Conservation (phyloP, 2,888 invertebrate species). For the Clusia tigrina region DNA sequence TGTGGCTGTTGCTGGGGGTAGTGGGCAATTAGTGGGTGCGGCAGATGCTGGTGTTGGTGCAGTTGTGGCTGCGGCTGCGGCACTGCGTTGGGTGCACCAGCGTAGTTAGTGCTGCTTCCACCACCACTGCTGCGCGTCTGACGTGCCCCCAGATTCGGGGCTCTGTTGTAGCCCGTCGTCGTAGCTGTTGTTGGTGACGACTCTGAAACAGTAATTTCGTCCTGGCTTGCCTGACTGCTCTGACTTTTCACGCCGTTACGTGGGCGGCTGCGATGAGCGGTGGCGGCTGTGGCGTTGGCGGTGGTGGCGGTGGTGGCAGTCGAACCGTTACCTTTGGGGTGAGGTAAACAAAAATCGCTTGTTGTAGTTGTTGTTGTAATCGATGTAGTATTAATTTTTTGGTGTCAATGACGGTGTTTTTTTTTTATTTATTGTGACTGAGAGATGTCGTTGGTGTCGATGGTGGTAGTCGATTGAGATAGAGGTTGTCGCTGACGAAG, state of each 20-base stretch:
- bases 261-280: conserved; percentile 33
- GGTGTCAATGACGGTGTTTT: conserved; percentile 40
- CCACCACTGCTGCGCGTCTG: conserved; percentile 53
- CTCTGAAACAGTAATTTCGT: conserved; percentile 36
- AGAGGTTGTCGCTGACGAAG: conserved; percentile 14
- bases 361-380: conserved; percentile 34
- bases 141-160: conserved; percentile 62
- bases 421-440: conserved; percentile 7
- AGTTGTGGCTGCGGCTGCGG: conserved; percentile 24
- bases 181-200: conserved; percentile 49
- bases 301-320: conserved; percentile 35
- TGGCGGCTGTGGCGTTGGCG: conserved; percentile 29
- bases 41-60: conserved; percentile 53
- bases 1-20: conserved; percentile 32
- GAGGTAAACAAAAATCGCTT: conserved; percentile 29
- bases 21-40: conserved; percentile 38
- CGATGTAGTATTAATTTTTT: conserved; percentile 22
- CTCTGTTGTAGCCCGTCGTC: conserved; percentile 60
- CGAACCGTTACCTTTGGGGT: conserved; percentile 12
- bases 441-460: background rate
- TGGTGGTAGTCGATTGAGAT: background rate
- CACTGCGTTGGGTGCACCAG: conserved; percentile 37
- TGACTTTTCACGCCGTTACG: conserved; percentile 33
- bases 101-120: conserved; percentile 44
- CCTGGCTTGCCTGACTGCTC: conserved; percentile 34